A percentile compares a stretch with the other conserved stretches of the same genome.
phyloP scores from a whole-genome alignment of 2,797 vertebrate genomes.

The Morelia viridis region DNA sequence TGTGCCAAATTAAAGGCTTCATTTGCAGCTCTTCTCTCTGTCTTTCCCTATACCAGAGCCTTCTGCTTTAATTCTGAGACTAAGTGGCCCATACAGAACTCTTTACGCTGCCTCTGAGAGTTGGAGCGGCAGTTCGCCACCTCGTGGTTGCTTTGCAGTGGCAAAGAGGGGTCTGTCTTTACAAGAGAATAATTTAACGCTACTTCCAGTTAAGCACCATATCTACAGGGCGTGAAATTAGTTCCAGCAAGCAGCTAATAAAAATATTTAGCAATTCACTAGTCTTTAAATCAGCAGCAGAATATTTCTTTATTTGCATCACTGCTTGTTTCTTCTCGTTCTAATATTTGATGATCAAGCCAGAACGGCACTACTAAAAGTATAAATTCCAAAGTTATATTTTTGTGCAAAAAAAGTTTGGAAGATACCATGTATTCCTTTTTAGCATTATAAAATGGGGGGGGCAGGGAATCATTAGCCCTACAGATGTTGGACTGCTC shows the following conservation, averaged over 20 bases:
- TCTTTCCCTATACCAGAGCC: background rate
- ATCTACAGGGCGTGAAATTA: slow-evolving; percentile 82
- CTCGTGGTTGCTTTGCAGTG: slow-evolving; percentile 32
- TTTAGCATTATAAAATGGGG: background rate
- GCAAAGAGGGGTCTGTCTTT: slow-evolving; percentile 53
- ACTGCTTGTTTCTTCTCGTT: slow-evolving; percentile 70
- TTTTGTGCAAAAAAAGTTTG: background rate
- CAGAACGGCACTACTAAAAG: slow-evolving; percentile 57
- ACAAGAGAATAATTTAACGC: slow-evolving; percentile 79
- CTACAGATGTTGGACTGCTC: slow-evolving; percentile 9
- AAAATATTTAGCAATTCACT: slow-evolving; percentile 81
- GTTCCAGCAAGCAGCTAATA: slow-evolving; percentile 83
- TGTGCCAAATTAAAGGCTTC: background rate
- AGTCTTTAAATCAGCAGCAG: slow-evolving; percentile 76
- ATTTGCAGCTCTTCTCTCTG: background rate
- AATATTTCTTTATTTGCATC: slow-evolving; percentile 75
- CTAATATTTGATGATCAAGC: slow-evolving; percentile 68
- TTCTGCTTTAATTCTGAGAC: background rate
- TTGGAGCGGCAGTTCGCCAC: slow-evolving; percentile 36
- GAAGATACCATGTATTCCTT: background rate
- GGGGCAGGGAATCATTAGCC: background rate
- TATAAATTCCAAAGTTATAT: slow-evolving; percentile 41
- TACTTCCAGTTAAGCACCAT: slow-evolving; percentile 77
- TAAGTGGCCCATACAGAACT: background rate
- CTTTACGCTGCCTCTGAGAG: background rate